Evolutionary conservation across 2,888 invertebrate species (phyloP).

Genomic region (Phorcus lineatus): DNA sequence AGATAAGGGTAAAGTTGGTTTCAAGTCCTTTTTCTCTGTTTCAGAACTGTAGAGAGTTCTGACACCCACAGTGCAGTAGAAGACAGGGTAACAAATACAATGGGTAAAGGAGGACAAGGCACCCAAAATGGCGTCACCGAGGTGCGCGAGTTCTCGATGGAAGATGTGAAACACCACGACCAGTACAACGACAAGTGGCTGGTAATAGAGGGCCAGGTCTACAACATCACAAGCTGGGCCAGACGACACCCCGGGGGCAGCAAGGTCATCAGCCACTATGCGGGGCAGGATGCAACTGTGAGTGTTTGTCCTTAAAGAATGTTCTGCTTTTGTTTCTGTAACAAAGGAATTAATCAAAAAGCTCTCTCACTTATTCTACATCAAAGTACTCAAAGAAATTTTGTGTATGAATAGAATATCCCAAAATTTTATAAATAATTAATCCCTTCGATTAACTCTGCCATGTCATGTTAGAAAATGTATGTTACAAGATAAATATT

Average conservation of each 20-base stretch:
- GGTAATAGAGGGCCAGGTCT: conserved; percentile 72
- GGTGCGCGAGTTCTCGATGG: conserved; percentile 58
- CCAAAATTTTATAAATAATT: too few species aligned
- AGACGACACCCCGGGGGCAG: conserved; percentile 73
- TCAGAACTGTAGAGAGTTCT: background rate
- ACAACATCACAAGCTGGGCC: conserved; percentile 72
- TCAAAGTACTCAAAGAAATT: too few species aligned
- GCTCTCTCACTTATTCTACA: background rate
- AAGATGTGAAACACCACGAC: conserved; percentile 68
- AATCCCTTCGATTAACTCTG: too few species aligned
- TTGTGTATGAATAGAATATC: too few species aligned
- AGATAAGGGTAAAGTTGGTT: too few species aligned
- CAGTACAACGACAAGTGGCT: conserved; percentile 70
- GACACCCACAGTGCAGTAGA: background rate
- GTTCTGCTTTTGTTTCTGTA: background rate
- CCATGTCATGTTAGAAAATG: too few species aligned
- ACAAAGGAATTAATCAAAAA: background rate
- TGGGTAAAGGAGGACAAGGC: conserved; percentile 34
- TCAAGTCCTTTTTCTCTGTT: too few species aligned
- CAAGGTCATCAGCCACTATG: conserved; percentile 71
- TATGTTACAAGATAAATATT: too few species aligned
- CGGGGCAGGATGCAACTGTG: conserved; percentile 70
- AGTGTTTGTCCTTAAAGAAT: conserved; percentile 24
- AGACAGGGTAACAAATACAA: background rate
- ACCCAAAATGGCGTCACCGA: conserved; percentile 27